Base-by-base conservation (phyloP, 2,113 vertebrate species). In the Stomatorhinus ivindoensis region DNA sequence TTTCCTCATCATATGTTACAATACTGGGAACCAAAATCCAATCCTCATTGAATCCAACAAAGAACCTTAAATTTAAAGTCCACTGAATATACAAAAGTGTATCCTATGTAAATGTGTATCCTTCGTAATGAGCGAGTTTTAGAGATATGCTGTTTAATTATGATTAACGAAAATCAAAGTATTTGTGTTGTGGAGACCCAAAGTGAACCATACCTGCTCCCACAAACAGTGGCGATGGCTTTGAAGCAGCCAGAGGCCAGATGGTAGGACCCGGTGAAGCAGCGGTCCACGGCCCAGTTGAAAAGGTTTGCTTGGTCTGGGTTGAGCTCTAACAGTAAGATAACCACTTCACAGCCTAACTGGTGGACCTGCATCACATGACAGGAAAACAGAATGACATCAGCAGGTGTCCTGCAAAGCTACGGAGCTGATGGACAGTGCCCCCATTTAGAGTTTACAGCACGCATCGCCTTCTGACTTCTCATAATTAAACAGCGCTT, bases 261-360 rank as follows among this genome's bases (percentile, higher is more conserved):
- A 90, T 99, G 98, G 92, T 98, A 98, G 80, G 98, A 98, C 39
- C 98, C 98, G 11, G 98, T 99, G 91, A 99, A 99, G 95, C 98
- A 99, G 46, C 98, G 96, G 92, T 99, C 98, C 91, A 99, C 98
- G 2, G 98, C 98, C 98, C 98, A 99, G 90, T 99, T 99, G 93
- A 99, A 99, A 90, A 99, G 96, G 91, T 99, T 99, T 91, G 97
- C 96, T 89, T 99, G 98, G 93, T 99, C 98, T 89, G 98, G 98
- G 94, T 99, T 99, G 89, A 99, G 95, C 90, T 99, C 98, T 86
- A 99, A 92, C 42, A 99, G 95, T 90, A 99, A 95, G 88, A 99
- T 97, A 11, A 99, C 98, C 89, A 99, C 98, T 94, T 99, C 98
- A 92, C 97, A 99, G 58, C 98, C 98, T 89, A 99, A 96, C 44